Conservation (phyloP, 2,797 vertebrate genomes). For the Centropyge bicolor region DNA sequence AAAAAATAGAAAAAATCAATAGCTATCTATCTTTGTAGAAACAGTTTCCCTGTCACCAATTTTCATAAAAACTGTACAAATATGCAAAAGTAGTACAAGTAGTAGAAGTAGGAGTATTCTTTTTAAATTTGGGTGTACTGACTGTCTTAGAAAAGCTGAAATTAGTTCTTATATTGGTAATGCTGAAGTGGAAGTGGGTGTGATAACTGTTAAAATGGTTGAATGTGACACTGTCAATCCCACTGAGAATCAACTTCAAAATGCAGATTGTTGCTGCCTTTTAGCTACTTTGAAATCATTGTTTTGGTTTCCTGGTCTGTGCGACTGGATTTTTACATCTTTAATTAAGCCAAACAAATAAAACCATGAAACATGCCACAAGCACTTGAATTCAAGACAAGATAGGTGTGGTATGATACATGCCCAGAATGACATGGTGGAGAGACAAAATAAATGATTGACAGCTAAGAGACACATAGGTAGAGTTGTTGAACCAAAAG, state of each 20-base stretch:
- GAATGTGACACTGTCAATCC: neutral
- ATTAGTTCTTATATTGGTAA: too few species aligned
- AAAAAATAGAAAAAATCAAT: neutral
- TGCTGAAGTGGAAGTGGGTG: neutral
- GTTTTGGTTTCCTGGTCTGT: neutral
- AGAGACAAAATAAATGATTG: neutral
- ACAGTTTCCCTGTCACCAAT: neutral
- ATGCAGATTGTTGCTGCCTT: neutral
- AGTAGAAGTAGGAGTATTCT: too few species aligned
- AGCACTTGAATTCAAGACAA: neutral
- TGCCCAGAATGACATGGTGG: neutral
- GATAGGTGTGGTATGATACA: neutral
- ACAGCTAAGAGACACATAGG: neutral
- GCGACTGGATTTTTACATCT: neutral
- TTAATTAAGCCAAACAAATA: neutral
- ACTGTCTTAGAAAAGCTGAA: too few species aligned
- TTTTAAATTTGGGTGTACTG: too few species aligned
- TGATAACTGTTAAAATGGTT: neutral
- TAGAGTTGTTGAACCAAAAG: neutral
- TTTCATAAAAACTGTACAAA: neutral
- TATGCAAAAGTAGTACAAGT: neutral
- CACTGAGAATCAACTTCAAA: constrained; percentile 9
- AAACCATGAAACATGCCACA: constrained; percentile 1
- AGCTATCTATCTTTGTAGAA: neutral
- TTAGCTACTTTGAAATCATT: neutral